Evolutionary conservation across 2,888 invertebrate genomes (phyloP), one percentile per base, ranked within the genome.

Genomic region (Erebia palarica): DNA sequence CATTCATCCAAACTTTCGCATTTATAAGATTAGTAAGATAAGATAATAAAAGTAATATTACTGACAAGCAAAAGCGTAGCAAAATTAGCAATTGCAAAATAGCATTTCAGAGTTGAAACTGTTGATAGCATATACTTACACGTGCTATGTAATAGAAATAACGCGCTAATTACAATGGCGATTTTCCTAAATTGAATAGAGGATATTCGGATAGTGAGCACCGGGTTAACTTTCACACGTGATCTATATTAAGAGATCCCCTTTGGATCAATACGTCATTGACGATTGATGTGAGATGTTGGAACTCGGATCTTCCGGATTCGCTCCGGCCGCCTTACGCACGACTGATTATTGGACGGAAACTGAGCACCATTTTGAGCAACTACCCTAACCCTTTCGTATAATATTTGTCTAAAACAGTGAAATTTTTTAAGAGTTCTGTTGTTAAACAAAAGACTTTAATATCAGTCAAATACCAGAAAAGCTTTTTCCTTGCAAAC

Each of bases 201-300:
- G 13, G 49, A 21, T 14, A 47, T 63, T 49, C 63, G 18, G 60
- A 44, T 60, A 44, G n/a, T 10, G 60, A 3, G n/a, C 63, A 1
- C 11, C 49, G 21, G 8, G 49, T 42, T 65, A 55, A 44, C 36
- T 65, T 53, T 36, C 65, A 65, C 47, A 21, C 65, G 47, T 59
- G 59, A 65, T 65, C 65, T 65, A 65, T 57, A 65, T 57, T 27
- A 59, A 16, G 58, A 10, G 67, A 58, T 67, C 67, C 67, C 65
- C 47, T 59, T 67, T 49, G 67, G 47, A 67, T 59, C 65, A 47
- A 59, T 67, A 59, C 59, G 67, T 67, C 59, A 67, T 59, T 55
- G 58, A 59, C 44, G 67, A 67, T 67, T 67, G 67, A 67, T 67
- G 67, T 36, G n/a, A 59, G 59, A 55, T 21, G 47, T 8, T 58